Evolutionary conservation across 2,888 invertebrate genomes (phyloP).

Genomic region (Phyllotreta cruciferae): DNA sequence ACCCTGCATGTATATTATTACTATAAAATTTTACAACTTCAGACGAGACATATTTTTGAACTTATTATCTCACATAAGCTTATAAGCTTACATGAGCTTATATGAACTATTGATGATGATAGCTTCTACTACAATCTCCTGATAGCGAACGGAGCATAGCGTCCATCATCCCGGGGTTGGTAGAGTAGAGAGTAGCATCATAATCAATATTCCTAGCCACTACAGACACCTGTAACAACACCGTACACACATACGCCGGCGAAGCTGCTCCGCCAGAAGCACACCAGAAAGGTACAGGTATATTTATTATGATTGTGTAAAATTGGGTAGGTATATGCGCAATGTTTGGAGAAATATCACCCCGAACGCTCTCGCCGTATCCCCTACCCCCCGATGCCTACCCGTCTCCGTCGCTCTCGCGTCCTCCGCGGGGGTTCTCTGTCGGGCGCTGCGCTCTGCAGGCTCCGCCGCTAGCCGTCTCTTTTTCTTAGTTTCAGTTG

Average conservation of each 20-base stretch:
- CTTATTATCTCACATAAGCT: too few species aligned
- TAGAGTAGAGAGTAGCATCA: conserved; percentile 1
- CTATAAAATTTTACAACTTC: too few species aligned
- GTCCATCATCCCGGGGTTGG: conserved; percentile 2
- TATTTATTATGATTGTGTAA: conserved; percentile 46
- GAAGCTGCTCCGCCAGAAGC: conserved; percentile 35
- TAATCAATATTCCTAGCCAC: conserved; percentile 35
- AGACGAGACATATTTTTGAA: too few species aligned
- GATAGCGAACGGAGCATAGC: background rate
- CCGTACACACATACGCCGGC: conserved; percentile 34
- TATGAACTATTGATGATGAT: too few species aligned
- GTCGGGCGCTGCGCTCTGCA: conserved; percentile 38
- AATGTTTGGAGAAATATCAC: conserved; percentile 50
- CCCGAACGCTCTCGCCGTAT: conserved; percentile 37
- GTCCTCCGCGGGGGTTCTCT: conserved; percentile 43
- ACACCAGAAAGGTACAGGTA: conserved; percentile 38
- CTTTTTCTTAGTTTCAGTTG: conserved; percentile 8
- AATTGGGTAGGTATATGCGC: conserved; percentile 49
- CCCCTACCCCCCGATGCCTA: conserved; percentile 34
- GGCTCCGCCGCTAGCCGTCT: conserved; percentile 25
- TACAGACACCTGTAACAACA: conserved; percentile 40
- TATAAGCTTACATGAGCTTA: too few species aligned
- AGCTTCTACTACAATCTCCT: background rate
- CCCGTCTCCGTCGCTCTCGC: conserved; percentile 7
- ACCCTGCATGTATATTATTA: too few species aligned